Base-by-base conservation (phyloP, 2,113 vertebrate genomes). In the Peromyscus californicus region DNA sequence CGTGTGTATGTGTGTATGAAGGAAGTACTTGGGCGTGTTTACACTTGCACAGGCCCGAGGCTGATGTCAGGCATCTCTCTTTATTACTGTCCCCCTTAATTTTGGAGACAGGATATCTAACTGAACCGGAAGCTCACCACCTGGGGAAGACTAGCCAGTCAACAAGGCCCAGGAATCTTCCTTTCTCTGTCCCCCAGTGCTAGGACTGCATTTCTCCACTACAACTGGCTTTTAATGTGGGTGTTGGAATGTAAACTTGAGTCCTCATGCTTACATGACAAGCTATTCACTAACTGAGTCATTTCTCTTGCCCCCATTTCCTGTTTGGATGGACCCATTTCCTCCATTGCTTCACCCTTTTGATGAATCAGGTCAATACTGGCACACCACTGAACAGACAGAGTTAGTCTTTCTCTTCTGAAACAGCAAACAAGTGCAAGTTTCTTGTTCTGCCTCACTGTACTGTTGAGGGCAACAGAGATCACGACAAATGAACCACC, bases 341-440 rank as follows among this genome's bases (percentile, higher is more conserved):
- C 67, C 57, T 61, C 12, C 1, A 88, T 7, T 57, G 36, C 21
- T 76, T 1, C 70, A 22, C 42, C 61, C 24, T 1, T 9, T 3
- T 17, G 33, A 33, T 39, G 13, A 1, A n/a, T 33, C 33, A 93
- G 31, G 15, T 75, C 33, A 83, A 24, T 12, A 1, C 0, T 10
- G 10, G 22, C 4, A 24, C 13, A n/a, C 5, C 1, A 22, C 16
- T 13, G 33, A 33, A 2, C 2, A 92, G n/a, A 74, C 31, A 45
- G 3, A 22, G 5, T 9, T 6, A 1, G 26, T 15, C 2, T 48
- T 26, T 63, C 21, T 84, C 17, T 59, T 82, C 13, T 29, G 6
- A 21, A 29, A 45, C 42, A 70, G 0, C n/a, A 24, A 10, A 36
- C 3, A 7, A 51, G 21, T 70, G 0, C 17, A 59, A 19, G 2